A percentile compares a stretch with the other conserved stretches of the same genome.
Conservation (phyloP, 2,797 vertebrate species). For the Pseudochirops corinnae region DNA sequence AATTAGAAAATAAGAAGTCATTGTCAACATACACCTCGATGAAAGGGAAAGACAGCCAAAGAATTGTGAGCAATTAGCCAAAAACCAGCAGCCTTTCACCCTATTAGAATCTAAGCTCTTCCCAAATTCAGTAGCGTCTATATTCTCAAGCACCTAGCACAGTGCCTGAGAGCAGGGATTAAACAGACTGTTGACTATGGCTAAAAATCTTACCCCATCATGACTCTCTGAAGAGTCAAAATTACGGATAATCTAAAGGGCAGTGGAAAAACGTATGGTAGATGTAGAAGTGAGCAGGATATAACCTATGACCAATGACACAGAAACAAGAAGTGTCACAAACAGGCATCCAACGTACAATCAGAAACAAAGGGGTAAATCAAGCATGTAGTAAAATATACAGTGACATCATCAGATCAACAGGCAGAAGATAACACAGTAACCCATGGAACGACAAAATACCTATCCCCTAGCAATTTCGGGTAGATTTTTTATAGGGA, state of each 20-base stretch:
- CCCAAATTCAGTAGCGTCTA: not conserved
- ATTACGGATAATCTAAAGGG: not conserved
- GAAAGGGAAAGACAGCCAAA: not conserved
- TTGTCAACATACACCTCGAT: not conserved
- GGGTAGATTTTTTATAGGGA: not conserved
- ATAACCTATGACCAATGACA: not conserved
- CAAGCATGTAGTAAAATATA: not conserved
- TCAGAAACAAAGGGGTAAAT: not conserved
- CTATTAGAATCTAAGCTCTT: not conserved
- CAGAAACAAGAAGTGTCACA: not conserved
- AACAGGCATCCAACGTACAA: not conserved
- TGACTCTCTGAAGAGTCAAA: no score
- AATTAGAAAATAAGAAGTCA: not conserved
- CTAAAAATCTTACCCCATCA: not conserved
- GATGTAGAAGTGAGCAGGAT: not conserved
- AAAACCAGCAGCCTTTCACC: not conserved
- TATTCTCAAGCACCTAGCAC: not conserved
- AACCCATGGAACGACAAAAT: not conserved
- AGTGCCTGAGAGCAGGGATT: not conserved
- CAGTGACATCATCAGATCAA: not conserved
- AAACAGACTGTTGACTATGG: not conserved
- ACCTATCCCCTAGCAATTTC: not conserved
- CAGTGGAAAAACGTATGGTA: not conserved
- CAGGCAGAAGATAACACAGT: not conserved
- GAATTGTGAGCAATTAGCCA: not conserved